phyloP scores from a whole-genome alignment of 1,140 invertebrate genomes.

The Stegodyphus dumicola region DNA sequence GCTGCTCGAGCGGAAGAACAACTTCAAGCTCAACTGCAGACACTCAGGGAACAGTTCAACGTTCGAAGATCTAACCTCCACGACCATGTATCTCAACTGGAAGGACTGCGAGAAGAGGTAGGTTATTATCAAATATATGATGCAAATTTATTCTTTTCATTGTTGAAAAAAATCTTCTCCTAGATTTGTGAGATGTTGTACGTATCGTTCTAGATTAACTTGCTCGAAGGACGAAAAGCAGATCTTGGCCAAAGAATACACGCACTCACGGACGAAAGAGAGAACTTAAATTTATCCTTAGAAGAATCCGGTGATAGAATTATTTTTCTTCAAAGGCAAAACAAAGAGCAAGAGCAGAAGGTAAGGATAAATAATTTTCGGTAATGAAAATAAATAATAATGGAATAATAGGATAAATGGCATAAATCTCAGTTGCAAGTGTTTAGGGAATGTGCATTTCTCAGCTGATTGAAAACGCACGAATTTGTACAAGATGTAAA shows the following conservation, averaged over 20 bases:
- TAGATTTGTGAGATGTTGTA: no score
- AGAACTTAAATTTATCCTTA: conserved; percentile 79
- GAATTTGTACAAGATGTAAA: no score
- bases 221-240: conserved; percentile 84
- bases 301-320: conserved; percentile 92
- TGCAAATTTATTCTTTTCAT: neutral
- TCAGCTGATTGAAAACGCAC: no score
- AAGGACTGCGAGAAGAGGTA: conserved; percentile 87
- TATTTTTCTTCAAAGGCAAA: conserved; percentile 82
- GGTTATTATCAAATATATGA: neutral
- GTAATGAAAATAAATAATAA: no score
- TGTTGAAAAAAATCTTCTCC: neutral
- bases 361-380: conserved; percentile 64
- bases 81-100: conserved; percentile 89
- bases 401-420: no score
- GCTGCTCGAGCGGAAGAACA: conserved; percentile 82
- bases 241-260: conserved; percentile 82
- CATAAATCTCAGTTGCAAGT: no score
- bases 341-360: conserved; percentile 83
- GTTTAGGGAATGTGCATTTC: no score
- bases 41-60: conserved; percentile 84
- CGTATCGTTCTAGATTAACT: conserved; percentile 73
- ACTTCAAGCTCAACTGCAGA: conserved; percentile 81
- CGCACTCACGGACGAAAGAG: conserved; percentile 80
- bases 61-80: conserved; percentile 79